A percentile compares a stretch with the other conserved stretches of the same genome.
Conservation (phyloP, 2,113 vertebrate species). For the Hystrix brachyura region DNA sequence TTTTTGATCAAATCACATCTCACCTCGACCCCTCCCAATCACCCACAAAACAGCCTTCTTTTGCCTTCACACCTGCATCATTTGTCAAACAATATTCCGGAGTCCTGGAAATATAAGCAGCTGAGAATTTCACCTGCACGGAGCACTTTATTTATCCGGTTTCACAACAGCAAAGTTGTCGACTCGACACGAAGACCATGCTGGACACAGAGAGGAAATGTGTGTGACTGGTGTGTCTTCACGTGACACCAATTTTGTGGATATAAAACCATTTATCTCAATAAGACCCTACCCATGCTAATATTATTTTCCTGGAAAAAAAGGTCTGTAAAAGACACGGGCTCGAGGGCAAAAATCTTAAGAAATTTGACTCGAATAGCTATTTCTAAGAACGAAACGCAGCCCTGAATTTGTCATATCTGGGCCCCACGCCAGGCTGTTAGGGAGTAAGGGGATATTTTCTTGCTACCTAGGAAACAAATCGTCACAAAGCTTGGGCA, state of each 20-base stretch:
- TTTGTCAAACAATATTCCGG: background rate
- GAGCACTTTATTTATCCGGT: slow-evolving; percentile 12
- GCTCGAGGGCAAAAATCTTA: background rate
- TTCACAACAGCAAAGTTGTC: slow-evolving; percentile 13
- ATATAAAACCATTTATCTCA: background rate
- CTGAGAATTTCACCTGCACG: slow-evolving; percentile 34
- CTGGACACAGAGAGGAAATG: background rate
- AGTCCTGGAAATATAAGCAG: slow-evolving; percentile 51
- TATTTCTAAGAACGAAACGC: slow-evolving; percentile 53
- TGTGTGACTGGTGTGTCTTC: background rate
- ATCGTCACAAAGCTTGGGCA: background rate
- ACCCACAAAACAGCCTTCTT: slow-evolving; percentile 50
- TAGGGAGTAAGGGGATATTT: slow-evolving; percentile 58
- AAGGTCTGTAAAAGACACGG: slow-evolving; percentile 34
- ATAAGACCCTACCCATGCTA: background rate
- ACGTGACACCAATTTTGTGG: background rate
- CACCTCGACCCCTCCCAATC: slow-evolving; percentile 3
- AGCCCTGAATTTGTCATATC: slow-evolving; percentile 8
- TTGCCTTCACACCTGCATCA: slow-evolving; percentile 3
- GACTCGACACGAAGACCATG: background rate
- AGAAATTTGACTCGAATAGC: slow-evolving; percentile 32
- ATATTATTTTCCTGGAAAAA: slow-evolving; percentile 32
- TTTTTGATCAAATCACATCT: slow-evolving; percentile 23
- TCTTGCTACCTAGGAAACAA: slow-evolving; percentile 48
- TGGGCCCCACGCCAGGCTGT: background rate